Percentiles rank a stretch among this genome's conserved stretches.
phyloP scores from a whole-genome alignment of 2,797 vertebrate genomes.

The Apogon hyalosoma region DNA sequence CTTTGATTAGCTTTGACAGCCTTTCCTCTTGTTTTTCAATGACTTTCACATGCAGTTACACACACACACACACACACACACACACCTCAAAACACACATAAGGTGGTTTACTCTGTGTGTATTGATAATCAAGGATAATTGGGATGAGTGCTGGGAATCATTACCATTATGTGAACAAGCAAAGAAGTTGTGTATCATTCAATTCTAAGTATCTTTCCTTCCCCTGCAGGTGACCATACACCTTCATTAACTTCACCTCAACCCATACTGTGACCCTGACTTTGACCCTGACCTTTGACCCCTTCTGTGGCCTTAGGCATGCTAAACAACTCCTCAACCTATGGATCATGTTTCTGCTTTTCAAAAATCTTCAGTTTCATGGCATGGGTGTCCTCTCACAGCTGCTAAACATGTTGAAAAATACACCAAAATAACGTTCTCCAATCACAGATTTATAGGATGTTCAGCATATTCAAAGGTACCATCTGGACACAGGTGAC shows the following conservation, averaged over 20 bases:
- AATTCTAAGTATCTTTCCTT: not conserved
- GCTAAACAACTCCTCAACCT: constrained; percentile 1
- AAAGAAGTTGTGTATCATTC: not conserved
- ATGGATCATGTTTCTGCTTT: constrained; percentile 21
- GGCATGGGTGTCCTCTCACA: not conserved
- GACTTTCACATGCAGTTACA: constrained; percentile 20
- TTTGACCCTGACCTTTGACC: constrained; percentile 13
- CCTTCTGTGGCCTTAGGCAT: not conserved
- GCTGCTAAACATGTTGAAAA: too few relatives aligned
- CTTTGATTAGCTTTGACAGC: not conserved
- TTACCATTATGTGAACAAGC: not conserved
- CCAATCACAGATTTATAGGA: too few relatives aligned
- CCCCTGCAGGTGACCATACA: constrained; percentile 25
- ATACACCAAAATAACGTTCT: too few relatives aligned
- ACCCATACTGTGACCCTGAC: constrained; percentile 18
- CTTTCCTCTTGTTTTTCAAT: not conserved
- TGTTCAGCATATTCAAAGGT: too few relatives aligned
- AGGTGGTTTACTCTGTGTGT: not conserved
- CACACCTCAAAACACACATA: not conserved
- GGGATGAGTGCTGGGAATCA: not conserved
- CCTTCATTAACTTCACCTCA: not conserved
- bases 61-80: not conserved
- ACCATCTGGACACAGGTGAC: too few relatives aligned
- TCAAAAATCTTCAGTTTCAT: constrained; percentile 1
- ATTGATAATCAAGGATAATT: not conserved